Evolutionary conservation across 2,888 invertebrate species (phyloP).

Genomic region (Eilema depressum): DNA sequence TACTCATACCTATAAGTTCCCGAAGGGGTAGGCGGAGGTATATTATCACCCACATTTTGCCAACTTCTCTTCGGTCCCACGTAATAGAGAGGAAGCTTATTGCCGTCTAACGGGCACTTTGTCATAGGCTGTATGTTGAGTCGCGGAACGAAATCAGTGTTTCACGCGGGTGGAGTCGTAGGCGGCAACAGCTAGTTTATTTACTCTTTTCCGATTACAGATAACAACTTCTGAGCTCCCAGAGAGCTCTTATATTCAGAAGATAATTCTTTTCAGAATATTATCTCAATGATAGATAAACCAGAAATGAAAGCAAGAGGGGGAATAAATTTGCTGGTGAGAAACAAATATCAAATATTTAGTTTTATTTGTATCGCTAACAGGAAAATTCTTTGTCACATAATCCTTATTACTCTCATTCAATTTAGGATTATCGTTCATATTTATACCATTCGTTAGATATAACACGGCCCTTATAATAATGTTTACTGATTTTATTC

Average conservation of each 20-base stretch:
- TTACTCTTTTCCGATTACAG: background rate
- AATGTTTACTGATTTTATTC: too few species aligned
- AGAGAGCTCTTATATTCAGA: background rate
- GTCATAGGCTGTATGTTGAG: too few species aligned
- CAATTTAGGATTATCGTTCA: background rate
- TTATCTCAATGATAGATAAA: background rate
- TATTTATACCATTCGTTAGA: background rate
- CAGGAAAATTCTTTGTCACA: slow-evolving; percentile 2
- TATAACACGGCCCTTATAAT: background rate
- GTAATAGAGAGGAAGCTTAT: too few species aligned
- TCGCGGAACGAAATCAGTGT: background rate
- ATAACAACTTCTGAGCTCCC: background rate
- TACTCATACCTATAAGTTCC: too few species aligned
- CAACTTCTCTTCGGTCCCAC: too few species aligned
- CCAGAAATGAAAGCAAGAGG: background rate
- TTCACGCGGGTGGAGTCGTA: background rate
- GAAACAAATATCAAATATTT: slow-evolving; percentile 1
- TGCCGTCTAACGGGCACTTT: too few species aligned
- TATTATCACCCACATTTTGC: too few species aligned
- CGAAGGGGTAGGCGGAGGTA: too few species aligned
- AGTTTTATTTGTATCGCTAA: background rate
- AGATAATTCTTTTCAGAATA: background rate
- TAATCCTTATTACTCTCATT: slow-evolving; percentile 3
- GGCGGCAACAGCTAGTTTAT: background rate
- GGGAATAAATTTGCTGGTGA: background rate